A percentile compares a stretch with the other conserved stretches of the same genome.
Evolutionary conservation across 2,113 vertebrate species (phyloP).

Genomic region (Elgaria multicarinata): DNA sequence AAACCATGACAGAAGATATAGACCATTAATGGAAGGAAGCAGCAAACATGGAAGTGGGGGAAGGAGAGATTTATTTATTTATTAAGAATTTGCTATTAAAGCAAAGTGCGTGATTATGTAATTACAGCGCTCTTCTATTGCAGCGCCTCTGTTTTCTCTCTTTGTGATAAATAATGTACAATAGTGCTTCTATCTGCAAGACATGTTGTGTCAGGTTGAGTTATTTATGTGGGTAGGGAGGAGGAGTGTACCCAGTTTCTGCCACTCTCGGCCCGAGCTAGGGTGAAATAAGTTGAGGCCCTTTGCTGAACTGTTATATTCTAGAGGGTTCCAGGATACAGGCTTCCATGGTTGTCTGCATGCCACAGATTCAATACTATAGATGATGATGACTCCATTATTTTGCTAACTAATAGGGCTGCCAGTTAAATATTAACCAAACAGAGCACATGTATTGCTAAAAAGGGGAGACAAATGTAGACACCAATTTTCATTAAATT

Average conservation of each 20-base stretch:
- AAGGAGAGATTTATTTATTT: not conserved
- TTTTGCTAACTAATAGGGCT: no score
- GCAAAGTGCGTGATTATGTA: not conserved
- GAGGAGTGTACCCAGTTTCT: not conserved
- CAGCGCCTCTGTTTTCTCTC: not conserved
- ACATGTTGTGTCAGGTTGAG: not conserved
- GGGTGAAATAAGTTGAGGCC: not conserved
- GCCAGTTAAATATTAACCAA: no score
- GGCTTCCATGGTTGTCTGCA: not conserved
- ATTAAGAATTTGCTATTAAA: not conserved
- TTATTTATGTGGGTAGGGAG: not conserved
- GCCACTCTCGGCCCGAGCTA: not conserved
- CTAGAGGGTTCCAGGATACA: not conserved
- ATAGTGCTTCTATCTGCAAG: not conserved
- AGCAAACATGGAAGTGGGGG: no score
- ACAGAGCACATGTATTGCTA: no score
- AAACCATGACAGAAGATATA: not conserved
- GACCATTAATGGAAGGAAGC: not conserved
- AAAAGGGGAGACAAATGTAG: no score
- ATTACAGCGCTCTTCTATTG: not conserved
- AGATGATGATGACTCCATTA: no score
- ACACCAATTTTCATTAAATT: no score
- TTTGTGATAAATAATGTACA: not conserved
- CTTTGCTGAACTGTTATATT: not conserved
- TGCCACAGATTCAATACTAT: no score